Base-by-base conservation (phyloP, 2,888 invertebrate species). In the Trichacis sp. region DNA sequence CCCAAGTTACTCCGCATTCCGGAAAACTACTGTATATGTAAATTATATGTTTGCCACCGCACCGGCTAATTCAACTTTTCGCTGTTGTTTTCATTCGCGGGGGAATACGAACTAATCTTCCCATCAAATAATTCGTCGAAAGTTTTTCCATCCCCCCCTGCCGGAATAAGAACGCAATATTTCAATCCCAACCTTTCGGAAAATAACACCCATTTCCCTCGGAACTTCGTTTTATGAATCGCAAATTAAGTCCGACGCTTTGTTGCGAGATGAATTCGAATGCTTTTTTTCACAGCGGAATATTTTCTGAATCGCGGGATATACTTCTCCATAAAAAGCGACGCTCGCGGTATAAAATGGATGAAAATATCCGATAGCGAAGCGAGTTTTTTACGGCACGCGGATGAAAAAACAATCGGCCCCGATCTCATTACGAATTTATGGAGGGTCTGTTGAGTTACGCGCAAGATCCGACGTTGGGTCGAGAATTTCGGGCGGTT, bases 11-110 rank as follows among this genome's bases (percentile, higher is more conserved):
- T 19, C 18, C 18, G 3, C 47, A 42, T 29, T 47, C 42, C 19
- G 42, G 61, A 54, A 57, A 65, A 61, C 61, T 58, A 60, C 62
- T 58, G 66, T 62, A 58, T 62, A 64, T 60, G 64, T 57, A 68
- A 68, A 64, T 68, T 53, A 68, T 58, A 64, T 61, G 64, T 49
- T 63, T 57, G 50, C 67, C 55, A 63, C 56, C 51, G 60, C 52
- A 48, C 50, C 30, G 51, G 63, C 60, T 68, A 68, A 64, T 64
- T 57, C 57, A 61, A 68, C 60, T 68, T 68, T 64, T 51, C 63
- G 60, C 45, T 18, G 62, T 30, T 15, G 30, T 36, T 15, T 36
- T 45, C 33, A 42, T 50, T 48, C 56, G 40, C 53, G 11, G 17
- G 57, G 60, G 47, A 54, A 51, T 63, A 54, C 45, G 38, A 29